Evolutionary conservation across 2,888 invertebrate species (phyloP).

Genomic region (Tridacna crocea): DNA sequence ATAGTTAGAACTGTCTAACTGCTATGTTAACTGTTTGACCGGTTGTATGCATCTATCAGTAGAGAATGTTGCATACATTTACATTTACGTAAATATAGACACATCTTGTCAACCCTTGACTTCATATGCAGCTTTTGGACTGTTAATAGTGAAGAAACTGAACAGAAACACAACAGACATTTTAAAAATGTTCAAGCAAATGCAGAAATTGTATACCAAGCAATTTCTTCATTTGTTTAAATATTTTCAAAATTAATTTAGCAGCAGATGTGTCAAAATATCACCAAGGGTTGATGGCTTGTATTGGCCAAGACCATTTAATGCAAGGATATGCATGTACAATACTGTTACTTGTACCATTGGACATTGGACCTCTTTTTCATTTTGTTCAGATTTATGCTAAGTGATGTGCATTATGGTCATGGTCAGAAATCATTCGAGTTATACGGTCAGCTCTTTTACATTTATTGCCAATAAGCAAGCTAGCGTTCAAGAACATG

Average conservation of each 20-base stretch:
- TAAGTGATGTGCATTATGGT: not conserved
- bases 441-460: not conserved
- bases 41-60: conserved; percentile 15
- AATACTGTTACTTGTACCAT: not conserved
- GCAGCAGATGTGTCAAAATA: not conserved
- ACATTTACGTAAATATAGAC: not conserved
- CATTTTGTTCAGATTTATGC: not conserved
- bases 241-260: too few relatives aligned
- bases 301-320: not conserved
- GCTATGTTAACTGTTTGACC: conserved; percentile 38
- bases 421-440: not conserved
- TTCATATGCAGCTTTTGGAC: too few relatives aligned
- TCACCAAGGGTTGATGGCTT: not conserved
- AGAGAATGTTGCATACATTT: not conserved
- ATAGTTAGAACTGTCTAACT: conserved; percentile 41
- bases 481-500: too few relatives aligned
- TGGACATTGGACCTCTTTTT: not conserved
- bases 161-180: too few relatives aligned
- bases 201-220: too few relatives aligned
- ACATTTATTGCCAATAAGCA: too few relatives aligned
- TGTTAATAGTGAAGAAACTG: too few relatives aligned
- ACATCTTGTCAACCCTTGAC: too few relatives aligned
- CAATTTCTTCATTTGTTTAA: too few relatives aligned
- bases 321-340: not conserved
- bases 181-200: too few relatives aligned